These are phyloP conservation scores for Idris sp. DNA, from an alignment of 1,140 invertebrate genomes.

Conservation along the genomic window DNA sequence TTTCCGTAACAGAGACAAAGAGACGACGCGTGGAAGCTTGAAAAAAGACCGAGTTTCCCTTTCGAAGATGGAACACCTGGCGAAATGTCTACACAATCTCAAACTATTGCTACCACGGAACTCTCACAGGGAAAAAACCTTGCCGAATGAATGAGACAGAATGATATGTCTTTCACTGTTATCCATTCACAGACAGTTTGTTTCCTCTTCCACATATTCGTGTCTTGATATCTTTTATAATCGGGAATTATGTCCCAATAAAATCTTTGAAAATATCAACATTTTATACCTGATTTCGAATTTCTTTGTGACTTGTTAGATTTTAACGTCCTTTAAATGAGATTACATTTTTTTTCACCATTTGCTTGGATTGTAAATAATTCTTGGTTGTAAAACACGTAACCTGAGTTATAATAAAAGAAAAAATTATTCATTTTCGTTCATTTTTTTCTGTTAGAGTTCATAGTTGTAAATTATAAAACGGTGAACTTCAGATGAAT, in stretches of 20 bases:
- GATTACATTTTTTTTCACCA: conserved; percentile 13
- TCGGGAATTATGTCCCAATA: conserved; percentile 55
- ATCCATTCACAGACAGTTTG: conserved; percentile 63
- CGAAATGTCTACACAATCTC: no score
- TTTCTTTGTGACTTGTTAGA: conserved; percentile 19
- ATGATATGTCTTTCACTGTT: conserved; percentile 35
- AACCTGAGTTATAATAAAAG: no score
- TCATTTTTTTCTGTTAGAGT: no score
- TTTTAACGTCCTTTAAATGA: conserved; percentile 15
- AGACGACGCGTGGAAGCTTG: conserved; percentile 62
- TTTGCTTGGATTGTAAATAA: not conserved
- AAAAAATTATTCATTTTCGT: no score
- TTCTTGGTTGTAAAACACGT: no score
- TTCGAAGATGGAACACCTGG: conserved; percentile 70
- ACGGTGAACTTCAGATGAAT: no score
- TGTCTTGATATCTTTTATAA: conserved; percentile 51
- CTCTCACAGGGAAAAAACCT: conserved; percentile 55
- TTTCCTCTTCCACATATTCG: conserved; percentile 31
- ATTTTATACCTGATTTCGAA: conserved; percentile 46
- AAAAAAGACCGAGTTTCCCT: conserved; percentile 69
- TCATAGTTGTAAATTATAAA: no score
- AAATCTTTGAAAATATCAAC: conserved; percentile 48
- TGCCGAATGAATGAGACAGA: conserved; percentile 48
- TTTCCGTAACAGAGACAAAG: conserved; percentile 56
- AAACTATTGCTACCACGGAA: no score